Evolutionary conservation across 2,797 vertebrate species (phyloP).

Genomic region (Spondyliosoma cantharus): DNA sequence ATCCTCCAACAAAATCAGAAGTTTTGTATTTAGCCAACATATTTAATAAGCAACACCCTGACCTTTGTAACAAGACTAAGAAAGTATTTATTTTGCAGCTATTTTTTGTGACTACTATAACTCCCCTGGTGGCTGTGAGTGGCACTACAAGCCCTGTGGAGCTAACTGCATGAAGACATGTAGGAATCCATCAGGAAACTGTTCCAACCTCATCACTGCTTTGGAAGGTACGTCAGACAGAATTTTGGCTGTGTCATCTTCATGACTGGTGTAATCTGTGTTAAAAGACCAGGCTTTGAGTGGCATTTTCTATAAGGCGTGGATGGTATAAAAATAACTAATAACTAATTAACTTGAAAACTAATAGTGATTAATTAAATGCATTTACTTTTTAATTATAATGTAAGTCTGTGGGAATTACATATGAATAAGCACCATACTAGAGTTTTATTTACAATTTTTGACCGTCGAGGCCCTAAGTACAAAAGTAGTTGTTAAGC

Average conservation of each 20-base stretch:
- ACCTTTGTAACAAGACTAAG: background rate
- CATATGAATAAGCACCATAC: too few species aligned
- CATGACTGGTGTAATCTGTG: background rate
- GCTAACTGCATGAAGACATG: constrained; percentile 91
- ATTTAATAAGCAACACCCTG: background rate
- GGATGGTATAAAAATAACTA: too few species aligned
- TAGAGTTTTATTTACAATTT: too few species aligned
- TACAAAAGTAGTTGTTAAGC: too few species aligned
- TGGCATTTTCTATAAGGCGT: too few species aligned
- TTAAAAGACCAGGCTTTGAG: background rate
- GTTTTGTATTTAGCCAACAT: background rate
- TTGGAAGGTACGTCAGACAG: constrained; percentile 88
- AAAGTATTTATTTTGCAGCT: constrained; percentile 78
- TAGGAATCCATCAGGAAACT: constrained; percentile 88
- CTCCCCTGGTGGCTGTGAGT: constrained; percentile 85
- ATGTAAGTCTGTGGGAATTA: too few species aligned
- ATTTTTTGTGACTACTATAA: constrained; percentile 97
- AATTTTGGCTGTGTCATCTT: background rate
- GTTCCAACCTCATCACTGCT: constrained; percentile 83
- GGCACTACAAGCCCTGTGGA: constrained; percentile 94
- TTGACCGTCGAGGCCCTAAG: too few species aligned
- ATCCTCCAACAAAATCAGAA: background rate
- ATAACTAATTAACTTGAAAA: too few species aligned
- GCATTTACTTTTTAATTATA: too few species aligned
- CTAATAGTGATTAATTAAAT: too few species aligned